phyloP scores from a whole-genome alignment of 2,797 vertebrate species.

The Hemitrygon akajei region DNA sequence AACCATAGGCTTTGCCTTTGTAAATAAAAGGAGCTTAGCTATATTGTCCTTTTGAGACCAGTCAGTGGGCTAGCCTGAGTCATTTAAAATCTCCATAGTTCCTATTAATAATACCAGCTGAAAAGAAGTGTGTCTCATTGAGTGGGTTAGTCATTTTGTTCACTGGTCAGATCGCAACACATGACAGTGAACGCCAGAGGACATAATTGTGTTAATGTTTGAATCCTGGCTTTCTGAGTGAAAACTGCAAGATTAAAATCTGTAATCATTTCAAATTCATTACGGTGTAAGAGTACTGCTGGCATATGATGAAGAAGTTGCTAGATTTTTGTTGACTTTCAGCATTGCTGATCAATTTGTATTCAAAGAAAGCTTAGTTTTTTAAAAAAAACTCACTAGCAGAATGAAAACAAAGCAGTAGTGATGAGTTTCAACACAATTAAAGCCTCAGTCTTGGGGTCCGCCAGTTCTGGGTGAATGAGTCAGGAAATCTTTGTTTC shows the following conservation, averaged over 20 bases:
- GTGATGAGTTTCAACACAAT: not conserved
- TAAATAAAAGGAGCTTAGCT: not conserved
- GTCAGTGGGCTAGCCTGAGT: not conserved
- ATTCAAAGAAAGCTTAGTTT: not conserved
- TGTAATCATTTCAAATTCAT: not conserved
- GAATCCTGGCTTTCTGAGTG: slow-evolving; percentile 2
- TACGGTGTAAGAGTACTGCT: not conserved
- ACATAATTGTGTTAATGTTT: not conserved
- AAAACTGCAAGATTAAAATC: not conserved
- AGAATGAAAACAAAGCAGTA: not conserved
- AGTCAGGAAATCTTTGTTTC: not conserved
- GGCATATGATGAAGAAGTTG: not conserved
- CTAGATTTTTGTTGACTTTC: not conserved
- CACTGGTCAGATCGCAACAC: not conserved
- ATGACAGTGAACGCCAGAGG: not conserved
- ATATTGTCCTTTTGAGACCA: not conserved
- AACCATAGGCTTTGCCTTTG: slow-evolving; percentile 23
- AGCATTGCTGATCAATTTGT: not conserved
- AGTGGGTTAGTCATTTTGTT: not conserved
- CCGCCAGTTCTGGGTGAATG: too few species aligned
- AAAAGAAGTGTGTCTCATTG: not conserved
- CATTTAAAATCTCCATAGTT: slow-evolving; percentile 19
- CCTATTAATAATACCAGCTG: not conserved
- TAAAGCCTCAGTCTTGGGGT: not conserved
- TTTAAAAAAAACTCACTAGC: not conserved